Evolutionary conservation across 2,113 vertebrate species (phyloP).

Genomic region (Orthochromis indermauri): DNA sequence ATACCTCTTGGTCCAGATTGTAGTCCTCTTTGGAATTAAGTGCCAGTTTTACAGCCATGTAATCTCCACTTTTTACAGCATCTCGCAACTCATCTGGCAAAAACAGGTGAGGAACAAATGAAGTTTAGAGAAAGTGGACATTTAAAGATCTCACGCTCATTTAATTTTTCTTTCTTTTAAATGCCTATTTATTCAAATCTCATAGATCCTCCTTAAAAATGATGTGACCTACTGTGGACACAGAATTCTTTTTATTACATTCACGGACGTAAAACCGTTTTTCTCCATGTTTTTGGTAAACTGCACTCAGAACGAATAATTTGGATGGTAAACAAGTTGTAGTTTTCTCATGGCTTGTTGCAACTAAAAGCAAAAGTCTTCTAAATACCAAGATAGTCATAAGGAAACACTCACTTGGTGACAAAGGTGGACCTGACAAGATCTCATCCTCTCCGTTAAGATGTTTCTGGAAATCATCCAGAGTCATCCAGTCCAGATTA

Average conservation of each 20-base stretch:
- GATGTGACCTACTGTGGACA: neutral
- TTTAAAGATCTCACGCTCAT: neutral
- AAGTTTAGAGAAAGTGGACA: neutral
- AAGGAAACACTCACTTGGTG: constrained; percentile 77
- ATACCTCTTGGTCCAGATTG: constrained; percentile 94
- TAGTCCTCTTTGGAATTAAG: constrained; percentile 91
- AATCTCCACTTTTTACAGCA: constrained; percentile 93
- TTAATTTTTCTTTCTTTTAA: neutral
- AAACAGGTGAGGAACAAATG: neutral
- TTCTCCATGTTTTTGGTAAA: neutral
- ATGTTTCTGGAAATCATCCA: constrained; percentile 96
- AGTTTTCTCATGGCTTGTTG: neutral
- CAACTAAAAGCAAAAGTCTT: neutral
- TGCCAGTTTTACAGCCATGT: constrained; percentile 88
- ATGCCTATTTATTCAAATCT: neutral
- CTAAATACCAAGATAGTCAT: neutral
- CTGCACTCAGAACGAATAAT: neutral
- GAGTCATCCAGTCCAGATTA: constrained; percentile 91
- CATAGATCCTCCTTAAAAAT: neutral
- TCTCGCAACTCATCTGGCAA: constrained; percentile 84
- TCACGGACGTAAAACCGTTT: neutral
- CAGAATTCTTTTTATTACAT: neutral
- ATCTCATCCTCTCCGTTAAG: constrained; percentile 88
- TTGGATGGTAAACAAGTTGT: neutral
- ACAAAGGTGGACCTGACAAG: constrained; percentile 67